Evolutionary conservation across 2,888 invertebrate genomes (phyloP).

Genomic region (Rutpela maculata): DNA sequence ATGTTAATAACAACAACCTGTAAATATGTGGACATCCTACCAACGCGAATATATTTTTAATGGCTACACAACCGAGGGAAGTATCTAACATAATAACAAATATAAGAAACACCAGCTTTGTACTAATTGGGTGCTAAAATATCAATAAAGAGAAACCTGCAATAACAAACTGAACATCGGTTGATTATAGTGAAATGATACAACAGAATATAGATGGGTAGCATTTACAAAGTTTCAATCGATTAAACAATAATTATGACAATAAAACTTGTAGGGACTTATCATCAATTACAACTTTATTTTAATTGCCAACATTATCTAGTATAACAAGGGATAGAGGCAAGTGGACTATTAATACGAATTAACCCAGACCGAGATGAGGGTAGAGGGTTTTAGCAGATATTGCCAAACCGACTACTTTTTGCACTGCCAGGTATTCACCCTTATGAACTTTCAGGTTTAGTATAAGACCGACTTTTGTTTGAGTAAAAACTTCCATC

Average conservation of each 20-base stretch:
- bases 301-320: constrained; percentile 1
- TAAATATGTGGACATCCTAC: too few relatives aligned
- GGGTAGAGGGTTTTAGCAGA: neutral
- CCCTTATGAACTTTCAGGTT: neutral
- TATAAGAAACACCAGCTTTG: too few relatives aligned
- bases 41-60: too few relatives aligned
- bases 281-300: constrained; percentile 2
- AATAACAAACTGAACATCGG: too few relatives aligned
- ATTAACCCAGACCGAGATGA: constrained; percentile 6
- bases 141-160: too few relatives aligned
- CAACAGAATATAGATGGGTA: neutral
- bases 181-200: too few relatives aligned
- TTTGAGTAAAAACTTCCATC: too few relatives aligned
- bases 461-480: too few relatives aligned
- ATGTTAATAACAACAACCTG: too few relatives aligned
- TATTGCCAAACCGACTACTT: neutral
- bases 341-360: constrained; percentile 2
- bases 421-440: neutral
- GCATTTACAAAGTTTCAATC: neutral
- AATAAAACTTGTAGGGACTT: neutral
- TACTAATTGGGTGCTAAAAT: too few relatives aligned
- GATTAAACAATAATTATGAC: neutral
- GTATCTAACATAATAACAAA: too few relatives aligned
- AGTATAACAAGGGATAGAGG: neutral
- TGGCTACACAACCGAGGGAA: too few relatives aligned